Evolutionary conservation across 2,888 invertebrate species (phyloP), one percentile per base, ranked within the genome.

Genomic region (Mythimna lalbum): DNA sequence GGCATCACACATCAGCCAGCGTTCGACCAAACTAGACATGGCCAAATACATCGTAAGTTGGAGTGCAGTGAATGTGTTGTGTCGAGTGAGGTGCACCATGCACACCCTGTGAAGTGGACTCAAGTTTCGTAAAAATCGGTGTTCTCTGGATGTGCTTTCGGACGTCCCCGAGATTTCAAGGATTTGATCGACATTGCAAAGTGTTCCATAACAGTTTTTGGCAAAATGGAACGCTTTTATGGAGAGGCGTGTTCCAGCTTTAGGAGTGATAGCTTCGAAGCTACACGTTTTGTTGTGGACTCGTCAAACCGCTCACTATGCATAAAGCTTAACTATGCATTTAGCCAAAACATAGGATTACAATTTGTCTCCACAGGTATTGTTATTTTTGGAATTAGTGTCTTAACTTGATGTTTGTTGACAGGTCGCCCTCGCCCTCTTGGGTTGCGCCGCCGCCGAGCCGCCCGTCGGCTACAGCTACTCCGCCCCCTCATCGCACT

Each of bases 381-480:
- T 14, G 17, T 36, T 39, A 49, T 4, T 63, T 73, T 79, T 27
- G 14, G 33, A 68, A 31, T 49, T 17, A 17, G 50, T 71, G 36
- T 63, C 31, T 72, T 79, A 81, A 67, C 49, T 57, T 3, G 36
- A 69, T 73, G 47, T 80, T 73, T 73, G 69, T 86, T 83, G 82
- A 50, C 95, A 95, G 96, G 90, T 95, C 95, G 96, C 98, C 96
- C 97, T 98, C 93, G 98, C 98, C 90, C 95, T 98, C 92, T 97
- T 97, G 94, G 97, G 97, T 93, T 96, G 97, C 91, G 97, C 97
- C 87, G 96, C 97, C 83, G 98, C 98, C 85, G 98, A 98, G 94
- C 97, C 98, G 47, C 97, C 98, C 57, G 97, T 96, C 80, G 97
- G 98, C 86, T 97, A 97, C 94, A 97, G 96, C 92, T 93, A 93